Conservation (phyloP, 2,113 vertebrate species). For the Coreoperca whiteheadi region DNA sequence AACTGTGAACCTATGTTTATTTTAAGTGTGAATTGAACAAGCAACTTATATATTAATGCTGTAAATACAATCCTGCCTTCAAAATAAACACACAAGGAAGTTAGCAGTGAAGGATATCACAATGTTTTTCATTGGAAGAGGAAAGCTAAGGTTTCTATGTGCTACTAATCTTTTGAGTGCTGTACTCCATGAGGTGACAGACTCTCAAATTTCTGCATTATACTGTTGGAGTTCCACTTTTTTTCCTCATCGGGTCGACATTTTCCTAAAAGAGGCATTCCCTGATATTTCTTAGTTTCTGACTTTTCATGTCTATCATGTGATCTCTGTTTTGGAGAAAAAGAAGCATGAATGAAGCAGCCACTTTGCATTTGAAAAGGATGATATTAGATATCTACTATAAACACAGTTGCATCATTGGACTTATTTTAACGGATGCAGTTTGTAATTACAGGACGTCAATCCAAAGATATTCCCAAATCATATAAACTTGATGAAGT, state of each 20-base stretch:
- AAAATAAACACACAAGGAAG: slow-evolving; percentile 18
- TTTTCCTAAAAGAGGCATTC: slow-evolving; percentile 27
- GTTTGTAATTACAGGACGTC: background rate
- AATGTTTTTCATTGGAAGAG: slow-evolving; percentile 28
- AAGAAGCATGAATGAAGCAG: background rate
- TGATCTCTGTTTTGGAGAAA: slow-evolving; percentile 14
- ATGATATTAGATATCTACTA: background rate
- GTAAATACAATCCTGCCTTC: slow-evolving; percentile 45
- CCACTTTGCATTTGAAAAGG: slow-evolving; percentile 21
- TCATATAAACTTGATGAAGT: background rate
- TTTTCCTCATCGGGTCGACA: no score
- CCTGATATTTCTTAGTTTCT: slow-evolving; percentile 21
- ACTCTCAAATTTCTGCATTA: slow-evolving; percentile 28
- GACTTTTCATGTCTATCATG: background rate
- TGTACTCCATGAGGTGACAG: slow-evolving; percentile 14
- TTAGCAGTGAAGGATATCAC: slow-evolving; percentile 10
- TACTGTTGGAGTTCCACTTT: slow-evolving; percentile 7
- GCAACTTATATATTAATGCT: slow-evolving; percentile 1
- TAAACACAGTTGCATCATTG: background rate
- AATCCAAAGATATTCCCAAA: slow-evolving; percentile 5
- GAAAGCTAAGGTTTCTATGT: slow-evolving; percentile 32
- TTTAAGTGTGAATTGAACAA: slow-evolving; percentile 19
- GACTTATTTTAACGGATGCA: background rate
- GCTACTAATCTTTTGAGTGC: slow-evolving; percentile 42
- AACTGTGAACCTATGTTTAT: background rate